Evolutionary conservation across 2,113 vertebrate species (phyloP).

Genomic region (Corythornis cristatus): DNA sequence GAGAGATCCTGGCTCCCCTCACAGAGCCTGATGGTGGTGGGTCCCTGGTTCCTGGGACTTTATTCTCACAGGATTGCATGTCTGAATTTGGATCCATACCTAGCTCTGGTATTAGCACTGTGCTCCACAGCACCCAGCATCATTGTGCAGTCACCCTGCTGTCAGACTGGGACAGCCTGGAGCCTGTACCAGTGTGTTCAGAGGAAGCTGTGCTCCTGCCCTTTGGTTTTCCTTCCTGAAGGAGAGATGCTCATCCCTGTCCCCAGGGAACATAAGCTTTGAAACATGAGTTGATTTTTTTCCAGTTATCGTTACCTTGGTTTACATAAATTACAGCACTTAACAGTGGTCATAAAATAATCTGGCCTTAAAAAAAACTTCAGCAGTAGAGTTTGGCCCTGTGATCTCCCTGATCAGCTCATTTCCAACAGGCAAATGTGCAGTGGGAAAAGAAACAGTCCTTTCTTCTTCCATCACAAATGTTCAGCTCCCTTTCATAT

Average conservation of each 20-base stretch:
- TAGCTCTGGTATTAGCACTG: neutral
- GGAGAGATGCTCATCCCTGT: neutral
- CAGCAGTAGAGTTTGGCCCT: neutral
- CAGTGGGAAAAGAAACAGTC: neutral
- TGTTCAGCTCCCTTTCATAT: neutral
- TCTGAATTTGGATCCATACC: neutral
- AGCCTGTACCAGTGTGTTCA: accelerated
- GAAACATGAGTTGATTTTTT: conserved; percentile 24
- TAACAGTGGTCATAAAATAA: conserved; percentile 38
- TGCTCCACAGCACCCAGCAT: neutral
- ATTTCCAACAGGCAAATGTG: neutral
- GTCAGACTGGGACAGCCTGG: neutral
- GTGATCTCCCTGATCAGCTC: neutral
- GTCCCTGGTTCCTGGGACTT: neutral
- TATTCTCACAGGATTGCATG: neutral
- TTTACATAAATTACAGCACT: conserved; percentile 11
- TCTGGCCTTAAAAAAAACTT: neutral
- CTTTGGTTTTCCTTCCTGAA: neutral
- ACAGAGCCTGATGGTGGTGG: neutral
- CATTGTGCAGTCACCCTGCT: neutral
- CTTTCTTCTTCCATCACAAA: neutral
- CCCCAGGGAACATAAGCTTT: neutral
- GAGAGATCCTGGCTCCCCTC: neutral
- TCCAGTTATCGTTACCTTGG: conserved; percentile 31
- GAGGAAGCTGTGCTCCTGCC: neutral